These are phyloP conservation scores for Chaetorhynchus papuensis DNA, from an alignment of 2,113 vertebrate species.

Conservation along the genomic window DNA sequence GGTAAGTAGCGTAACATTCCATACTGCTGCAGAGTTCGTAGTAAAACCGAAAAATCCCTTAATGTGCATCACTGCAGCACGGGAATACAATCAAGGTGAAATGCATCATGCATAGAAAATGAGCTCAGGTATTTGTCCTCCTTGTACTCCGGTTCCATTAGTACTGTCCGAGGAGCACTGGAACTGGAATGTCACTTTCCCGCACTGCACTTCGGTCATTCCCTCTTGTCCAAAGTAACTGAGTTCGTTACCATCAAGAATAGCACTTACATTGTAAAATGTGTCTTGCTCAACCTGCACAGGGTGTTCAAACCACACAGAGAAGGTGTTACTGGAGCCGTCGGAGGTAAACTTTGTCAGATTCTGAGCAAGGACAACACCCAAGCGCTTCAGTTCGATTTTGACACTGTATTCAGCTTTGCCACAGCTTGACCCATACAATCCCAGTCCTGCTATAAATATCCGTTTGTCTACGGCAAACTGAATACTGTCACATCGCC, in stretches of 20 bases:
- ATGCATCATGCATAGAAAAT: constrained; percentile 90
- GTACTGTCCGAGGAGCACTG: constrained; percentile 99
- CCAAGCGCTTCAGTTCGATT: constrained; percentile 93
- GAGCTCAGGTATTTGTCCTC: constrained; percentile 96
- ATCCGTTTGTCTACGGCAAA: constrained; percentile 93
- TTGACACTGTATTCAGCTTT: constrained; percentile 89
- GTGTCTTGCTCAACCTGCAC: constrained; percentile 94
- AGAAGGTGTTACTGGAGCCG: constrained; percentile 90
- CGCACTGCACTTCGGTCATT: constrained; percentile 95
- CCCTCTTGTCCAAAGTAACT: constrained; percentile 99
- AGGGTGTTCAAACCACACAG: constrained; percentile 93
- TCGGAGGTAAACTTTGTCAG: constrained; percentile 89
- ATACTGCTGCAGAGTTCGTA: constrained; percentile 59
- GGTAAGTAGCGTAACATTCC: constrained; percentile 59
- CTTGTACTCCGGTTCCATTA: constrained; percentile 97
- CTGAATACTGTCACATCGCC: constrained; percentile 97
- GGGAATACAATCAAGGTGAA: constrained; percentile 65
- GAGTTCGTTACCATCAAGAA: constrained; percentile 91
- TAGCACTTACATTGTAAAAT: constrained; percentile 92
- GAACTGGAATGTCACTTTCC: constrained; percentile 95
- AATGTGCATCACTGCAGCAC: constrained; percentile 65
- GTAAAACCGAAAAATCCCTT: constrained; percentile 65
- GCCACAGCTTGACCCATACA: constrained; percentile 92
- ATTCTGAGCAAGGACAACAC: constrained; percentile 84
- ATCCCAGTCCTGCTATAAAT: constrained; percentile 89